Base-by-base conservation (phyloP, 1,140 invertebrate species). In the Episyrphus balteatus region DNA sequence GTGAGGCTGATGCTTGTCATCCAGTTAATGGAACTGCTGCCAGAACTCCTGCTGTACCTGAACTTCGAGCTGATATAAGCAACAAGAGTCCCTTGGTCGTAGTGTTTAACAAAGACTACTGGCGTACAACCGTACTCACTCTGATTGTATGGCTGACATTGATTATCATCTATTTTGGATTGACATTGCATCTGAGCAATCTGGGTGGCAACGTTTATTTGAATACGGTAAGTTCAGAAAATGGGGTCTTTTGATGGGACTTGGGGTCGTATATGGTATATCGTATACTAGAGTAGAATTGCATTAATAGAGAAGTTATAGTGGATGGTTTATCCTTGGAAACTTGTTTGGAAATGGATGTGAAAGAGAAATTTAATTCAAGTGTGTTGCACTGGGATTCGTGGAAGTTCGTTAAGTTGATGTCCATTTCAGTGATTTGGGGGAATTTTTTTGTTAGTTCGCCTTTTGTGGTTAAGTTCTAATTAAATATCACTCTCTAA, bases 161-260 rank as follows among this genome's bases (percentile, higher is more conserved):
- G 52, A 83, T 83, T 47, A 74, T 84, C 2, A 77, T 81, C 3
- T 85, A 85, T 55, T 84, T 84, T 43, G 82, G 82, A 0, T 61
- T 84, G 5, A 74, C 82, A 14, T 68, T 84, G n/a, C 83, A 85
- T 57, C 69, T 84, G 33, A 78, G 73, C 32, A 81, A 82, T 53
- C 75, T 80, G 43, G 65, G 65, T 30, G 81, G 81, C 15, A 75
- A 84, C 57, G 67, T 84, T 9, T 83, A 84, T 54, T 52, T 78
- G 0, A 82, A 81, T 46, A 80, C 74, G 34, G 55, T 56, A 40
- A 21, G 42, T 26, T 26, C 21, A 26, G 21, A 26, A 5, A 26
- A 26, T 8, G 21, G 21, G 21, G 21, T 26, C 3, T 26, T 3
- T 3, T 3, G 21, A 8, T 26, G 3, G 3, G 21, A 26, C 3